Conservation (phyloP, 37 sponge, comb jelly and placozoan genomes). For the Ephydatia muelleri region DNA sequence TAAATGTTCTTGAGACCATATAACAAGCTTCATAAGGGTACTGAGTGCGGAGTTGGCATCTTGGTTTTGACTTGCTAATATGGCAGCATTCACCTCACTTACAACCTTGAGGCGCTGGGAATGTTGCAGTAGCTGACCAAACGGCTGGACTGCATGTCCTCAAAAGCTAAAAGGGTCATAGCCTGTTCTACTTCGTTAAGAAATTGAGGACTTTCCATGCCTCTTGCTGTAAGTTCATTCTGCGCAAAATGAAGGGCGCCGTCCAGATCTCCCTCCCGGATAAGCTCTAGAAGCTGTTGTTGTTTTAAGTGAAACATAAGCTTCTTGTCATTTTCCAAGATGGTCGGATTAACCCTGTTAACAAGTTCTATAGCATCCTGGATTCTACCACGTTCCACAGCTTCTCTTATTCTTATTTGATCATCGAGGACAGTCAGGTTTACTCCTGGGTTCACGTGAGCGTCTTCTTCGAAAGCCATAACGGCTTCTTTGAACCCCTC, state of each 20-base stretch:
- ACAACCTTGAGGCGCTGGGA: slow-evolving; percentile 86
- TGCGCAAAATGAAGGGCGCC: slow-evolving; percentile 82
- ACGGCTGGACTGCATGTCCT: slow-evolving; percentile 63
- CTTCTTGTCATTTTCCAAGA: slow-evolving; percentile 80
- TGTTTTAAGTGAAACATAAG: slow-evolving; percentile 91
- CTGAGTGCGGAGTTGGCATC: slow-evolving; percentile 60
- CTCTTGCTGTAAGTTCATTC: slow-evolving; percentile 82
- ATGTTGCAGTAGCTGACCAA: slow-evolving; percentile 70
- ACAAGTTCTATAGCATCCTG: slow-evolving; percentile 84
- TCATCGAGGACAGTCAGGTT: slow-evolving; percentile 68
- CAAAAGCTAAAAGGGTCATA: slow-evolving; percentile 83
- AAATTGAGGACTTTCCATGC: slow-evolving; percentile 85
- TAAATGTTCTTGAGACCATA: slow-evolving; percentile 83
- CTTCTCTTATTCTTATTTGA: slow-evolving; percentile 75
- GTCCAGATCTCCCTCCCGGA: slow-evolving; percentile 67
- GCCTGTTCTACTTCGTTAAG: slow-evolving; percentile 83
- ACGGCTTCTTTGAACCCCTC: slow-evolving; percentile 96
- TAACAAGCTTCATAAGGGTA: slow-evolving; percentile 77
- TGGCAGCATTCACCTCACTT: slow-evolving; percentile 87
- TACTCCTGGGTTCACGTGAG: slow-evolving; percentile 49
- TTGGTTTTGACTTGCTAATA: slow-evolving; percentile 79
- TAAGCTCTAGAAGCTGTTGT: slow-evolving; percentile 86
- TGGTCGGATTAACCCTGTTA: slow-evolving; percentile 85
- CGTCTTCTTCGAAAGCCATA: slow-evolving; percentile 61
- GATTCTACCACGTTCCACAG: slow-evolving; percentile 73